phyloP scores from a whole-genome alignment of 2,888 invertebrate genomes.

The Clostera curtula region DNA sequence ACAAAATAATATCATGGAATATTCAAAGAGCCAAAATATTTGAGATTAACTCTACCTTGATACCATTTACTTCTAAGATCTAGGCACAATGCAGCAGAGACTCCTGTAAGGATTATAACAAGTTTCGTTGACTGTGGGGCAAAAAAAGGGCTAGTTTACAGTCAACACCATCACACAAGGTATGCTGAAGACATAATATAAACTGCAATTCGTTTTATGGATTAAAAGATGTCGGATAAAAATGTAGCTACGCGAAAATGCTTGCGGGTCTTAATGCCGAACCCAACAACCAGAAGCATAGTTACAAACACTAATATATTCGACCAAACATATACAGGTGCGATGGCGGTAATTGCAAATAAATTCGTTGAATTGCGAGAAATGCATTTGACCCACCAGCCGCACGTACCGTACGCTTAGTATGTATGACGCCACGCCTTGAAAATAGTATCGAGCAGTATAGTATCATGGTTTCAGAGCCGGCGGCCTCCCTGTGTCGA shows the following conservation, averaged over 20 bases:
- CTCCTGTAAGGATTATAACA: slow-evolving; percentile 73
- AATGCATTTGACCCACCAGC: no score
- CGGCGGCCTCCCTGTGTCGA: slow-evolving; percentile 39
- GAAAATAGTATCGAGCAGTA: slow-evolving; percentile 34
- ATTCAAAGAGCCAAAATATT: slow-evolving; percentile 75
- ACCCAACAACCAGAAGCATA: no score
- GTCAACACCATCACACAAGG: slow-evolving; percentile 58
- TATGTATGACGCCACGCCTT: no score
- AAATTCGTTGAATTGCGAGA: no score
- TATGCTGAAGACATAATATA: slow-evolving; percentile 47
- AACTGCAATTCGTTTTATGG: slow-evolving; percentile 33
- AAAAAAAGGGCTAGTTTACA: slow-evolving; percentile 48
- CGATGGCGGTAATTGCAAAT: no score
- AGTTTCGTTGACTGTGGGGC: slow-evolving; percentile 74
- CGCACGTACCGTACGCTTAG: no score
- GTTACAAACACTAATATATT: no score
- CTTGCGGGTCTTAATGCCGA: slow-evolving; percentile 18
- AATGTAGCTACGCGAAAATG: slow-evolving; percentile 26
- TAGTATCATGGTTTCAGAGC: slow-evolving; percentile 44
- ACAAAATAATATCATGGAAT: slow-evolving; percentile 75
- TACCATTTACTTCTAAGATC: slow-evolving; percentile 75
- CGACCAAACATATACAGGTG: no score
- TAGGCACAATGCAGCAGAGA: slow-evolving; percentile 77
- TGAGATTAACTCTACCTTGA: slow-evolving; percentile 75
- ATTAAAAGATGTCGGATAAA: slow-evolving; percentile 27